Percentiles rank a stretch among this genome's conserved stretches.
These are phyloP conservation scores for Dorcus parallelipipedus DNA, from an alignment of 2,888 invertebrate genomes.

Conservation along the genomic window DNA sequence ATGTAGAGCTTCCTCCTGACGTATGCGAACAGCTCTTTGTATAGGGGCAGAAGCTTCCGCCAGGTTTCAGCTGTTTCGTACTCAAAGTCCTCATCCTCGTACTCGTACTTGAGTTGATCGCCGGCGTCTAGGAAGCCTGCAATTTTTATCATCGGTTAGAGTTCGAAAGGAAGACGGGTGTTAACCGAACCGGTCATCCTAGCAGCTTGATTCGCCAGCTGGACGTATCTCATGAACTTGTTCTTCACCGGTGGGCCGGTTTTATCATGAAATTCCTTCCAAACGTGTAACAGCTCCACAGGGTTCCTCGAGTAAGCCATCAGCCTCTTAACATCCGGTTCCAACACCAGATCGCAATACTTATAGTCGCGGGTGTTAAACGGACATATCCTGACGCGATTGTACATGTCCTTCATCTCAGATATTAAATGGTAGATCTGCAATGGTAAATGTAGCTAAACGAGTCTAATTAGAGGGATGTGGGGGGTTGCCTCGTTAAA, in stretches of 20 bases:
- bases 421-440: slow-evolving; percentile 69
- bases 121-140: slow-evolving; percentile 74
- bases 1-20: slow-evolving; percentile 64
- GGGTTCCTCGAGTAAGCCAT: slow-evolving; percentile 72
- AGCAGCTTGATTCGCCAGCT: slow-evolving; percentile 77
- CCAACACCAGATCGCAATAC: slow-evolving; percentile 60
- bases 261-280: slow-evolving; percentile 78
- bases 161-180: background rate
- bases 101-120: slow-evolving; percentile 72
- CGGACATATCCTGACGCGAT: slow-evolving; percentile 69
- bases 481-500: slow-evolving; percentile 60
- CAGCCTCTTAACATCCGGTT: slow-evolving; percentile 61
- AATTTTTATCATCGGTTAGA: background rate
- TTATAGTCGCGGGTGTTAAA: slow-evolving; percentile 54
- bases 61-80: slow-evolving; percentile 57
- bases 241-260: slow-evolving; percentile 74
- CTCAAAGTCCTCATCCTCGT: slow-evolving; percentile 68
- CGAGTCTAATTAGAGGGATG: no score
- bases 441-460: slow-evolving; percentile 23
- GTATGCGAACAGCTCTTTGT: slow-evolving; percentile 80
- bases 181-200: slow-evolving; percentile 60
- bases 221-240: slow-evolving; percentile 74
- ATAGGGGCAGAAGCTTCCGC: slow-evolving; percentile 68
- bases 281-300: slow-evolving; percentile 70
- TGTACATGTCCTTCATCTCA: slow-evolving; percentile 78